Conservation (phyloP, 1,140 invertebrate genomes). For the Anadara kagoshimensis region DNA sequence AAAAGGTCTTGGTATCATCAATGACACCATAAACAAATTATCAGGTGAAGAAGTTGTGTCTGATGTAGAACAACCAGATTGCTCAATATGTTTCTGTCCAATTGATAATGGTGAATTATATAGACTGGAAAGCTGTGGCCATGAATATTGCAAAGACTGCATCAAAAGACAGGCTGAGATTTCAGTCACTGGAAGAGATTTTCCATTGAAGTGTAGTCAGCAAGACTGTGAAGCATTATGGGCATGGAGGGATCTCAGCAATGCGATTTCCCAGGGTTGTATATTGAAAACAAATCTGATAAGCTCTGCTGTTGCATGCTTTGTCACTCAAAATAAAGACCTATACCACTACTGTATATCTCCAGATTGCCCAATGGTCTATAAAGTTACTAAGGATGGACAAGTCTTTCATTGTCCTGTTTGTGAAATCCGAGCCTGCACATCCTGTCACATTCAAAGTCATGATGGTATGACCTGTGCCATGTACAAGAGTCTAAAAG, state of each 20-base stretch:
- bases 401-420: constrained; percentile 47
- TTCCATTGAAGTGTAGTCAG: constrained; percentile 56
- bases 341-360: constrained; percentile 56
- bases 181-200: constrained; percentile 35
- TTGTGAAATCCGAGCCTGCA: constrained; percentile 55
- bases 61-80: constrained; percentile 42
- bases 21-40: constrained; percentile 3
- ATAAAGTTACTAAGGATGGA: constrained; percentile 44
- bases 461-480: constrained; percentile 60
- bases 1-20: constrained; percentile 16
- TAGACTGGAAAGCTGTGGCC: constrained; percentile 64
- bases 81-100: constrained; percentile 58
- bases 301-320: constrained; percentile 36
- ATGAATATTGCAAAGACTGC: constrained; percentile 63
- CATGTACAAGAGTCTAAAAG: constrained; percentile 44
- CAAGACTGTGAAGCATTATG: constrained; percentile 54
- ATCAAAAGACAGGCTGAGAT: constrained; percentile 45
- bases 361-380: constrained; percentile 61
- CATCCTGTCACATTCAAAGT: constrained; percentile 50
- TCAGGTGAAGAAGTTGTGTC: neutral
- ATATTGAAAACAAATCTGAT: constrained; percentile 28
- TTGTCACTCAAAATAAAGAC: constrained; percentile 43
- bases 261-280: constrained; percentile 19
- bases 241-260: constrained; percentile 48
- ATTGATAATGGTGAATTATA: constrained; percentile 53